A percentile compares a stretch with the other conserved stretches of the same genome.
Conservation (phyloP, 2,113 vertebrate genomes). For the Morone chrysops region DNA sequence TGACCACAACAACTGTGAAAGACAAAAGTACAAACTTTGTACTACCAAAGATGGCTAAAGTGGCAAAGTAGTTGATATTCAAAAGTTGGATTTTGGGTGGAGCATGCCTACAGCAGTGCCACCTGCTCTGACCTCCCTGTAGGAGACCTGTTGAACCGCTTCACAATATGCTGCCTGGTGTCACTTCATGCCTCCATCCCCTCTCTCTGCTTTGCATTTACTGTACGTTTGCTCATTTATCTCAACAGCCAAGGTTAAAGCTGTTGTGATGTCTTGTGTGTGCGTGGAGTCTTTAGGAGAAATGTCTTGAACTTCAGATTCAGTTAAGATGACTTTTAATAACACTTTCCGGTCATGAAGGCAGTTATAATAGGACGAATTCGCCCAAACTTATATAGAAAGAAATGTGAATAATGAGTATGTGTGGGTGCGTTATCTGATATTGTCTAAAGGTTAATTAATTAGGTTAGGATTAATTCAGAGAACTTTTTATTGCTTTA, state of each 20-base stretch:
- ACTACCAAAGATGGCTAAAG: not conserved
- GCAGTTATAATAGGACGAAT: not conserved
- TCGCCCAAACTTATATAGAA: not conserved
- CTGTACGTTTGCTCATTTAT: not conserved
- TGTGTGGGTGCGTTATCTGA: not conserved
- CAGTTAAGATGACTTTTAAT: not conserved
- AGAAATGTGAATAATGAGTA: not conserved
- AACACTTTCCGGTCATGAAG: not conserved
- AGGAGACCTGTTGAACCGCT: not conserved
- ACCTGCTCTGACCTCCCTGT: not conserved
- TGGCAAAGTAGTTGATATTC: not conserved
- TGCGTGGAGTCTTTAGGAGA: not conserved
- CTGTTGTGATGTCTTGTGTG: not conserved
- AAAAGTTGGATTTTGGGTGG: not conserved
- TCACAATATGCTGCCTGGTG: not conserved
- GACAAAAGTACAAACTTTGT: not conserved
- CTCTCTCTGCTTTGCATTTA: not conserved
- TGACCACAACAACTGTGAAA: not conserved
- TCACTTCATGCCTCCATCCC: not conserved
- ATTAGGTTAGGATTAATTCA: not conserved
- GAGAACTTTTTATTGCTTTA: not conserved
- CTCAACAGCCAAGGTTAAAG: slow-evolving; percentile 22
- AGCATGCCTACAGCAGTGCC: not conserved
- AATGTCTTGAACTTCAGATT: not conserved
- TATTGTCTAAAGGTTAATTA: not conserved